Conservation (phyloP, 2,797 vertebrate species). For the Pangasius djambal region DNA sequence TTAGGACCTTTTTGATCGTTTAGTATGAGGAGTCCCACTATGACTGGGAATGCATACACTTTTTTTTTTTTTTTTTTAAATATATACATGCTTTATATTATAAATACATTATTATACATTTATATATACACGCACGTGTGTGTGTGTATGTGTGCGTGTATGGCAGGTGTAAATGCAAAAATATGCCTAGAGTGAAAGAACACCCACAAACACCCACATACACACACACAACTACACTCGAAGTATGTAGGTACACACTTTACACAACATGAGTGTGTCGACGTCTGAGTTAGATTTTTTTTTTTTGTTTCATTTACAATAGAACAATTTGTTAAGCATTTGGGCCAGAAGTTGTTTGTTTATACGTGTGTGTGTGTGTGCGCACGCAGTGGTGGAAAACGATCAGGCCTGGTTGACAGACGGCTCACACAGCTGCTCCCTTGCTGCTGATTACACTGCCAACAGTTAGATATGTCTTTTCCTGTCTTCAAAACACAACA, state of each 20-base stretch:
- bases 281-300: neutral
- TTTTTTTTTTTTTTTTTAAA: too few relatives aligned
- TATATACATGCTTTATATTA: too few relatives aligned
- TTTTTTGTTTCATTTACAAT: neutral
- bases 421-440: conserved; percentile 57
- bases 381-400: conserved; percentile 33
- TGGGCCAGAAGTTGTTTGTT: neutral
- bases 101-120: too few relatives aligned
- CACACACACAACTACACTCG: neutral
- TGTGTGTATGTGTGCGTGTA: neutral
- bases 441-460: conserved; percentile 33
- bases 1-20: neutral
- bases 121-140: too few relatives aligned
- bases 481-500: neutral
- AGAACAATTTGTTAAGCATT: neutral
- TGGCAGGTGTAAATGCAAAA: neutral
- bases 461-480: conserved; percentile 9
- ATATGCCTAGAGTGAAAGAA: neutral
- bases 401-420: conserved; percentile 54
- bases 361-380: neutral
- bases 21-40: neutral
- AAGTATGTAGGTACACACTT: neutral
- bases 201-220: neutral
- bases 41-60: neutral
- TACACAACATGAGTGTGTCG: neutral